Evolutionary conservation across 2,888 invertebrate species (phyloP), one percentile per base, ranked within the genome.

Genomic region (Notodonta ziczac): DNA sequence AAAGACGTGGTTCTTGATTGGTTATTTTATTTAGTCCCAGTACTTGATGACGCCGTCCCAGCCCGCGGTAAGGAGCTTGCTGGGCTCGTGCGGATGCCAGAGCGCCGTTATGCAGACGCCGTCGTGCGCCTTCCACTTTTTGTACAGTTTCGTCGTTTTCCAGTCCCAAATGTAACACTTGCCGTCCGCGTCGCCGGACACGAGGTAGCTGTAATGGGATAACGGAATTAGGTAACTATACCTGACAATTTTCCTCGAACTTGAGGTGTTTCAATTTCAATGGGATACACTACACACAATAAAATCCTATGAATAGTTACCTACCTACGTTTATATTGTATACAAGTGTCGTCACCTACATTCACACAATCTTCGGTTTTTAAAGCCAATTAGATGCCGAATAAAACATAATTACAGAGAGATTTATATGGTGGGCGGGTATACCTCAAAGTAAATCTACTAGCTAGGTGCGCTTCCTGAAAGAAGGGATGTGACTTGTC

Each of bases 21-120:
- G 70, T 80, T 69, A 78, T 82, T 84, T 83, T 78, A 77, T 82
- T 95, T 95, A 99, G 93, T 99, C 99, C 99, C 99, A 99, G 88
- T 98, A 98, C 90, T 99, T 99, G 76, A 99, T 98, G 70, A 98
- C 94, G 7, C 99, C 99, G 90, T 99, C 99, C 99, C 99, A 99
- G 57, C 99, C 99, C 52, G 99, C 99, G 0, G 99, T 98, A n/a
- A 98, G 97, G 60, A 99, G 95, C 86, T 98, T 97, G 82, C 99
- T 99, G 4, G 99, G 97, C 88, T 99, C 99, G 84, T 99, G 99
- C 0, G 99, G 99, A 94, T 99, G 99, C 99, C 99, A 99, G 14
- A 99, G 93, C 0, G 97, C 96, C 14, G 96, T 96, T 67, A 99
- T 99, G 85, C 99, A 99, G 14, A 99, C 99, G 65, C 98, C 98